Percentiles rank a stretch among this genome's conserved stretches.
These are phyloP conservation scores for Dendronephthya gigantea DNA, from an alignment of 64 coral and sea anemone genomes.

Conservation along the genomic window DNA sequence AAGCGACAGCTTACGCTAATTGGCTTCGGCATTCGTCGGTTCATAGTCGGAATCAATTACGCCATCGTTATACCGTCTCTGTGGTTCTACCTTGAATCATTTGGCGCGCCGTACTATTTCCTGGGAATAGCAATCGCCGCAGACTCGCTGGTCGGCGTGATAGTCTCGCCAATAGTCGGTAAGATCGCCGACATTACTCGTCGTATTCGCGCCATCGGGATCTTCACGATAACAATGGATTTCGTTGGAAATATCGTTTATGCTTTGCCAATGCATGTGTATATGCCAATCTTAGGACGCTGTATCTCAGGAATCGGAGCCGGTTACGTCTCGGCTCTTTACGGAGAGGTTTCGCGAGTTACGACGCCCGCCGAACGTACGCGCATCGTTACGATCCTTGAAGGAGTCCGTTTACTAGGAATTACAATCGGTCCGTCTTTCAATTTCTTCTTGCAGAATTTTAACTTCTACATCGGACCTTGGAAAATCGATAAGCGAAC, in stretches of 20 bases:
- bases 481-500: not conserved
- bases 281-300: conserved; percentile 1
- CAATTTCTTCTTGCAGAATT: not conserved
- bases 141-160: not conserved
- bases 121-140: not conserved
- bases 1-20: not conserved
- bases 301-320: not conserved
- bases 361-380: conserved; percentile 1
- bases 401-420: not conserved
- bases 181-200: not conserved
- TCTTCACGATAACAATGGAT: not conserved
- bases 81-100: not conserved
- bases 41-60: not conserved
- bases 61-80: conserved; percentile 15
- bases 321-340: conserved; percentile 8
- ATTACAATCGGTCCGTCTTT: conserved; percentile 1
- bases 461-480: not conserved
- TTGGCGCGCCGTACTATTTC: conserved; percentile 10
- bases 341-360: not conserved
- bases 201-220: not conserved
- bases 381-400: conserved; percentile 3
- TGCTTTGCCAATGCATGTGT: not conserved
- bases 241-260: conserved; percentile 1
- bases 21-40: conserved; percentile 7
- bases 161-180: not conserved